Evolutionary conservation across 2,113 vertebrate species (phyloP), one percentile per base, ranked within the genome.

Genomic region (Aptenodytes forsteri): DNA sequence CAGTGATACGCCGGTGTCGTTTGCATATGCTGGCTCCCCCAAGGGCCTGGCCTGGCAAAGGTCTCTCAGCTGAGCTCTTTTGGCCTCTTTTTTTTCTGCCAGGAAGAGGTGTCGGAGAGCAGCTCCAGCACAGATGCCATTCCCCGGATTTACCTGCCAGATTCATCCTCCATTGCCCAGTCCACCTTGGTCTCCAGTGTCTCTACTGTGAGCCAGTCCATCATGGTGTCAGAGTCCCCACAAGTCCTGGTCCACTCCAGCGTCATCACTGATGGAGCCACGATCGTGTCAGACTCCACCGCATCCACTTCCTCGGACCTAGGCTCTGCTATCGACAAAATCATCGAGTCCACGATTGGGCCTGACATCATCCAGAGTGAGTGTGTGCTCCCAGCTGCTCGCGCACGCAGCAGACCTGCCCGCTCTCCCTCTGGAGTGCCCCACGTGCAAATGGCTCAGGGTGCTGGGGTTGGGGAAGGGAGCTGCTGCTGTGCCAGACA

Each of bases 311-410:
- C 99, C 61, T 99, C 99, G 0, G 99, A 99, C 96, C 96, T 99
- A 10, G 99, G 99, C 14, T 99, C 99, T 26, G 99, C 99, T 84
- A 99, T 99, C 6, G 99, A 99, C 97, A 99, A 99, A 97, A 99
- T 99, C 97, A 99, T 99, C 1, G 99, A 99, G 97, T 99, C 99
- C 70, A 99, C 99, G 7, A 99, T 99, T 0, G 99, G 99, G 40
- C 99, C 99, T 0, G 99, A 99, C 94, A 99, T 99, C 90, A 99
- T 99, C 97, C 99, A 99, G 97, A 99, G 99, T 99, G 97, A 97
- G 98, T 96, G 34, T 9, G 2, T 22, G 66, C 34, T 49, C 30
- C 15, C 13, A 0, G 40, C 34, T 14, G 25, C 52, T 21, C 2
- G 3, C 2, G 2, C 2, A 0, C 1, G 2, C 1, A 2, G 66